Conservation (phyloP, 2,888 invertebrate species). For the Phlogophora meticulosa region DNA sequence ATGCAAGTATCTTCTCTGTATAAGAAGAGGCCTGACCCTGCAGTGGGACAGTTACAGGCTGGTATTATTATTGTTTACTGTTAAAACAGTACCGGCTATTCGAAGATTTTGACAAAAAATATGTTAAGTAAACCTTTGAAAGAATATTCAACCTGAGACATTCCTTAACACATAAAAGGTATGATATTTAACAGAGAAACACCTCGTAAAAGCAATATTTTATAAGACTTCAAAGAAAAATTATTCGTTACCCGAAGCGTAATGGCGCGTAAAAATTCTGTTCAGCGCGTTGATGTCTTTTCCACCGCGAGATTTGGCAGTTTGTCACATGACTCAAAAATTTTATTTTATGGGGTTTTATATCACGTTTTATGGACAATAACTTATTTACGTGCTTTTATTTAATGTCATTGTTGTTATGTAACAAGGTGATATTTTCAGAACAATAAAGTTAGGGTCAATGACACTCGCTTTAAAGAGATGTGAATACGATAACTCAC, state of each 20-base stretch:
- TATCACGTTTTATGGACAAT: constrained; percentile 42
- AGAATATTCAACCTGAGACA: no score
- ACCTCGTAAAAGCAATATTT: background rate
- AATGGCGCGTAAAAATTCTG: background rate
- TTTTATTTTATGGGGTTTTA: constrained; percentile 13
- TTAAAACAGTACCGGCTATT: no score
- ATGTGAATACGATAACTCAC: background rate
- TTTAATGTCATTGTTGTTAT: constrained; percentile 49
- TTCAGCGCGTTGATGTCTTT: constrained; percentile 59
- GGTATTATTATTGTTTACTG: no score
- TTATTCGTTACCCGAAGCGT: no score
- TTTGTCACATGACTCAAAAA: constrained; percentile 12
- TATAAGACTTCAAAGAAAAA: constrained; percentile 13
- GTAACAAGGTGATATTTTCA: constrained; percentile 27
- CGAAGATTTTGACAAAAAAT: no score
- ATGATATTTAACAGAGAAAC: background rate
- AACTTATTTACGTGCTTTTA: constrained; percentile 47
- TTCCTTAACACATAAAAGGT: no score
- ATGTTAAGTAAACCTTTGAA: no score
- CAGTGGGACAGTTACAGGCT: no score
- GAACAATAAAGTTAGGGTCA: constrained; percentile 14
- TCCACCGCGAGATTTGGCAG: constrained; percentile 18
- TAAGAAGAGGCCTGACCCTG: no score
- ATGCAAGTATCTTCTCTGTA: no score
- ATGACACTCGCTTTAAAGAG: constrained; percentile 13